Percentiles rank a stretch among this genome's conserved stretches.
phyloP scores from a whole-genome alignment of 2,797 vertebrate species.

The Pygocentrus nattereri region DNA sequence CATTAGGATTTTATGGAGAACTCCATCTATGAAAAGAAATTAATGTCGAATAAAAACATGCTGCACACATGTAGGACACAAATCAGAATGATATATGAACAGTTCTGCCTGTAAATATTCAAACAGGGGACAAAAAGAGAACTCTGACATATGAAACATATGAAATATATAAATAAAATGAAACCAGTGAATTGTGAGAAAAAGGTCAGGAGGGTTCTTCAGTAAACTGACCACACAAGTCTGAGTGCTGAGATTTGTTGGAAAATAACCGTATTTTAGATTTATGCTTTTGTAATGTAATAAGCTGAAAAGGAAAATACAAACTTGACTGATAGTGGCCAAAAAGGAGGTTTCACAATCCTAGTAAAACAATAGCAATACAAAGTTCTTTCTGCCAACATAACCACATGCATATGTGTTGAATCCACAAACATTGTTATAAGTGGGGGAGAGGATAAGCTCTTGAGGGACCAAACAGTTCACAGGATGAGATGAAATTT shows the following conservation, averaged over 20 bases:
- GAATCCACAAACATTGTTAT: constrained; percentile 63
- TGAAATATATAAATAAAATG: constrained; percentile 14
- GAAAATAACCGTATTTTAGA: constrained; percentile 50
- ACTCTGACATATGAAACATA: background rate
- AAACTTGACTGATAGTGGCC: constrained; percentile 47
- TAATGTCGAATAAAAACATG: constrained; percentile 45
- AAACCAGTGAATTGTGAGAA: constrained; percentile 30
- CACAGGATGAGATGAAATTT: constrained; percentile 61
- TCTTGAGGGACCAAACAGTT: constrained; percentile 59
- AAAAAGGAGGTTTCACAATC: constrained; percentile 61
- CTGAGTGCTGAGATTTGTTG: constrained; percentile 21
- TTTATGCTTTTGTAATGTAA: constrained; percentile 53
- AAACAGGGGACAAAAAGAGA: background rate
- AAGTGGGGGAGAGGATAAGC: constrained; percentile 65
- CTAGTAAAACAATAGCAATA: constrained; percentile 64
- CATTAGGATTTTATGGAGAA: constrained; percentile 49
- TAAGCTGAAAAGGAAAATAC: constrained; percentile 45
- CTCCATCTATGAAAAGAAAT: constrained; percentile 34
- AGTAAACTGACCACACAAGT: constrained; percentile 42
- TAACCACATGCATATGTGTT: constrained; percentile 65
- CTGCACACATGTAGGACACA: constrained; percentile 25
- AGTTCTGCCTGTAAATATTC: constrained; percentile 27
- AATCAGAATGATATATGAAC: constrained; percentile 34
- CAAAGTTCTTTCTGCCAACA: constrained; percentile 59
- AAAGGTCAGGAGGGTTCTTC: constrained; percentile 54